Conservation (phyloP, 2,113 vertebrate species). For the Calidris pygmaea region DNA sequence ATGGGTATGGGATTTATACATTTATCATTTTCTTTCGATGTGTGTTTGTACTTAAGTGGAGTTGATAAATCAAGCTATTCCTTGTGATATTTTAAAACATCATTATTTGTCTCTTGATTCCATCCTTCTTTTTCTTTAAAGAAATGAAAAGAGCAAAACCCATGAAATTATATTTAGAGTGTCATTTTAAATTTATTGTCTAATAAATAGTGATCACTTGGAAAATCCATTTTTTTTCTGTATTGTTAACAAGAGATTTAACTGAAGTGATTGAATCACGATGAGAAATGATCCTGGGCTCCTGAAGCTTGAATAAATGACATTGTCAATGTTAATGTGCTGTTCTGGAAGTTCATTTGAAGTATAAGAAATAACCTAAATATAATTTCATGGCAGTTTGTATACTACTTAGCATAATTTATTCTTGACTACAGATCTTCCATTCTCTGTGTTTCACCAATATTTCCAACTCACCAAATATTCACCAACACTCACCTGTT, state of each 20-base stretch:
- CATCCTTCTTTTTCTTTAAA: neutral
- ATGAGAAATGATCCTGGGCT: neutral
- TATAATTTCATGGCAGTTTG: neutral
- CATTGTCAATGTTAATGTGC: neutral
- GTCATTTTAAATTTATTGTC: slow-evolving; percentile 1
- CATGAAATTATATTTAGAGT: slow-evolving; percentile 26
- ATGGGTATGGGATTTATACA: neutral
- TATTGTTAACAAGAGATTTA: slow-evolving; percentile 2
- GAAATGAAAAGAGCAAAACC: neutral
- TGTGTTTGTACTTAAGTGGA: neutral
- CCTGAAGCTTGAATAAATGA: neutral
- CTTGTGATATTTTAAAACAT: neutral
- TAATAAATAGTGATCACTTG: slow-evolving; percentile 25
- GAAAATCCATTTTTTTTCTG: neutral
- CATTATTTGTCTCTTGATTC: neutral
- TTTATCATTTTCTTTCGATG: neutral
- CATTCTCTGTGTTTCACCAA: neutral
- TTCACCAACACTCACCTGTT: neutral
- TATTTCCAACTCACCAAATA: neutral
- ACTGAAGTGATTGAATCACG: slow-evolving; percentile 4
- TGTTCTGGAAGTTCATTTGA: slow-evolving; percentile 13
- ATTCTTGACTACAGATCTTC: neutral
- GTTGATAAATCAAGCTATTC: slow-evolving; percentile 21
- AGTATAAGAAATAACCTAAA: neutral
- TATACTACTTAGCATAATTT: neutral